These are phyloP conservation scores for Elaphurus davidianus DNA, from an alignment of 2,113 vertebrate genomes.

Conservation along the genomic window DNA sequence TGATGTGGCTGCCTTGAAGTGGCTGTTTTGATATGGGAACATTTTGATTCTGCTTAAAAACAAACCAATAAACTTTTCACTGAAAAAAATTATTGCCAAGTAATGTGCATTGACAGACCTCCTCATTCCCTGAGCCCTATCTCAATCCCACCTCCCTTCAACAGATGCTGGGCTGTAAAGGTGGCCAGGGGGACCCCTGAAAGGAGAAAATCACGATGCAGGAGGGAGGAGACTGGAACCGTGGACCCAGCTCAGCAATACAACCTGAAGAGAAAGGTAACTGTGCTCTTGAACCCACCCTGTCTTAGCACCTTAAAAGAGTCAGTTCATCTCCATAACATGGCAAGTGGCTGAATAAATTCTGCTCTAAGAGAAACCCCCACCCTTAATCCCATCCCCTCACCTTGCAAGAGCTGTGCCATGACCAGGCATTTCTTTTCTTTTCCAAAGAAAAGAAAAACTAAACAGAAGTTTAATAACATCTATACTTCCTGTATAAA, in stretches of 20 bases:
- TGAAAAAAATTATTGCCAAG: not conserved
- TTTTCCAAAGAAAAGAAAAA: not conserved
- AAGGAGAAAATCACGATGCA: not conserved
- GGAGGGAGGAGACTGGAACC: not conserved
- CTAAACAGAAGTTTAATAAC: not conserved
- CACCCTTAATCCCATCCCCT: not conserved
- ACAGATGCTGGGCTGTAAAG: not conserved
- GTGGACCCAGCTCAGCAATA: not conserved
- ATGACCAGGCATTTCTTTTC: not conserved
- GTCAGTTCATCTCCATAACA: not conserved
- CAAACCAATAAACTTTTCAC: conserved; percentile 36
- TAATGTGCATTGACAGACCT: not conserved
- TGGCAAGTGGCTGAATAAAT: not conserved
- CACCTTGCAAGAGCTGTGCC: not conserved
- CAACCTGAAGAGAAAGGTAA: not conserved
- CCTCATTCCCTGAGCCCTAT: not conserved
- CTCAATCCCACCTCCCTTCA: not conserved
- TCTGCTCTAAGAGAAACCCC: not conserved
- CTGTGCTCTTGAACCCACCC: not conserved
- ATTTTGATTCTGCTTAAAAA: conserved; percentile 58
- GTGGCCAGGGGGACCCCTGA: not conserved
- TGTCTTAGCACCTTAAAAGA: not conserved
- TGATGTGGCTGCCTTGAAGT: conserved; percentile 60
- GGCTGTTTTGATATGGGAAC: conserved; percentile 62
- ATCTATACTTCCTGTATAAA: not conserved